Evolutionary conservation across 1,140 invertebrate genomes (phyloP), one percentile per base, ranked within the genome.

Genomic region (Zaprionus ornatus): DNA sequence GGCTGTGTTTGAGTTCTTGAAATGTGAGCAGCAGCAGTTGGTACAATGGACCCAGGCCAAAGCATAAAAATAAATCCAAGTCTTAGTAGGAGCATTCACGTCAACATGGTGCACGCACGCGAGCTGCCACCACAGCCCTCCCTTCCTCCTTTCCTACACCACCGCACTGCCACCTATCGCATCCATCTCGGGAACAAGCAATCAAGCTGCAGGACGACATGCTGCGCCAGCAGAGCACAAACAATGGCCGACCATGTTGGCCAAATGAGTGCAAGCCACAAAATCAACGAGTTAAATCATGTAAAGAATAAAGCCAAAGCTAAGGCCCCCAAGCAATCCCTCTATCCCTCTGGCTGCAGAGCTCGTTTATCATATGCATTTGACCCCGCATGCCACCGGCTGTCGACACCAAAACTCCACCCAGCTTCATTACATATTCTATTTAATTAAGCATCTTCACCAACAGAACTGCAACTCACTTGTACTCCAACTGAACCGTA

Each of bases 251-350:
- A 27, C 66, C 68, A 85, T 78, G 72, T 73, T 82, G 76, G 81
- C 76, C 79, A 85, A 90, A 90, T 90, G 85, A 90, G 79, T 80
- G 73, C 83, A 73, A 81, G 82, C 85, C 85, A 79, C 85, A 90
- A 86, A 86, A 88, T 88, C 80, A 86, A 90, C 85, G 86, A 90
- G 81, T 82, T 82, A 75, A 79, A 82, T 85, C 85, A 82, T 74
- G 72, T 71, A 82, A 90, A 79, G 79, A 76, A 90, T 74, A 74
- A 72, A 90, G 70, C 79, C 72, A 67, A 67, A 48, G 55, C 3
- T 40, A 66, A 13, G 10, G 6, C 19, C 45, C 5, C n/a, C 3
- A 56, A 1, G 37, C 42, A 23, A 48, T n/a, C 4, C 5, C 23
- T 23, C 21, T 10, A 21, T 35, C 32, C 19, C 23, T 23, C 21